A percentile compares a stretch with the other conserved stretches of the same genome.
These are phyloP conservation scores for Crioceris asparagi DNA, from an alignment of 2,888 invertebrate species.

Conservation along the genomic window DNA sequence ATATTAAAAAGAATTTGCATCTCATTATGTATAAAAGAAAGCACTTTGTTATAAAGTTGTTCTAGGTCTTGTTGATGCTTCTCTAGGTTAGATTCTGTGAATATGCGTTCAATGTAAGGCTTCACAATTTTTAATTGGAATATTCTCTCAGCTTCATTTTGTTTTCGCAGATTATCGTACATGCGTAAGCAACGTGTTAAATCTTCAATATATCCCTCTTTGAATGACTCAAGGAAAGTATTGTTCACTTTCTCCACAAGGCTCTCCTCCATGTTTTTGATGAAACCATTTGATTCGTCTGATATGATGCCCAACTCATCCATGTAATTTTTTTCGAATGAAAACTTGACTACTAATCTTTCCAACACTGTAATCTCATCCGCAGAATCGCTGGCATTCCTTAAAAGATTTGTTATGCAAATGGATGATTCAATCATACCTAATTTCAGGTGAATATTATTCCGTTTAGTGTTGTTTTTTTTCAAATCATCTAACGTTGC, in stretches of 20 bases:
- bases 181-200: conserved; percentile 47
- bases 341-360: conserved; percentile 59
- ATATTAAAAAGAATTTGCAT: conserved; percentile 44
- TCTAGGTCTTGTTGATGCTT: conserved; percentile 52
- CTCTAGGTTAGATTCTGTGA: conserved; percentile 50
- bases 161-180: conserved; percentile 51
- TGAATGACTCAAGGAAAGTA: conserved; percentile 45
- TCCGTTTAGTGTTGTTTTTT: conserved; percentile 23
- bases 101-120: conserved; percentile 57
- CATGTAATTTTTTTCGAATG: conserved; percentile 32
- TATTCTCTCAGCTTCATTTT: conserved; percentile 58
- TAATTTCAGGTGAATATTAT: conserved; percentile 26
- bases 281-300: conserved; percentile 20
- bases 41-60: conserved; percentile 60
- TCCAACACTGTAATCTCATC: conserved; percentile 50
- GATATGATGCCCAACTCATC: conserved; percentile 33
- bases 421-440: conserved; percentile 25
- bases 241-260: conserved; percentile 29
- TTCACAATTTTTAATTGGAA: conserved; percentile 58
- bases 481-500: conserved; percentile 34
- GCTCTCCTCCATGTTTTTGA: conserved; percentile 31
- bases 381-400: conserved; percentile 36
- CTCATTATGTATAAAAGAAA: conserved; percentile 60
- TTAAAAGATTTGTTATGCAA: conserved; percentile 28
- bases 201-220: conserved; percentile 44